These are phyloP conservation scores for Tetranychus urticae DNA, from an alignment of 1,140 invertebrate species.

Conservation along the genomic window DNA sequence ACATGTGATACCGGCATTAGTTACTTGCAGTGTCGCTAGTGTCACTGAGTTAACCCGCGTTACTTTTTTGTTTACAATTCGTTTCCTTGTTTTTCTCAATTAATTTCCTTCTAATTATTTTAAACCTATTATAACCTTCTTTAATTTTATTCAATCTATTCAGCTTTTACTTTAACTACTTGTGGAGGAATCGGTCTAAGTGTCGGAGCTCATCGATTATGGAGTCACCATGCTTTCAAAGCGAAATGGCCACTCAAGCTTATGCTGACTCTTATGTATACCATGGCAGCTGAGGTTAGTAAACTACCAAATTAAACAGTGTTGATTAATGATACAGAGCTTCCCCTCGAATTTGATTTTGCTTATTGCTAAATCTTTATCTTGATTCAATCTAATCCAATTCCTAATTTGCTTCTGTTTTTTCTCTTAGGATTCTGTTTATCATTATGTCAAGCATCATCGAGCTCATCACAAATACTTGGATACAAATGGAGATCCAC, in stretches of 20 bases:
- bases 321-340: too few relatives aligned
- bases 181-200: conserved; percentile 23
- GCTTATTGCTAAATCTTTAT: background rate
- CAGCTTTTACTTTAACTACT: background rate
- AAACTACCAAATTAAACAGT: too few relatives aligned
- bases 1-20: too few relatives aligned
- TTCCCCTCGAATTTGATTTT: too few relatives aligned
- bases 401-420: background rate
- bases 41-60: too few relatives aligned
- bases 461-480: conserved; percentile 56
- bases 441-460: conserved; percentile 65
- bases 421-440: conserved; percentile 12
- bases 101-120: too few relatives aligned
- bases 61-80: background rate
- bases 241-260: conserved; percentile 24
- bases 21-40: too few relatives aligned
- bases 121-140: too few relatives aligned
- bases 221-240: conserved; percentile 28
- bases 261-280: conserved; percentile 21
- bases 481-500: conserved; percentile 55
- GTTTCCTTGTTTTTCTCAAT: background rate
- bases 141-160: too few relatives aligned
- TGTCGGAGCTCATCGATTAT: conserved; percentile 27
- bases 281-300: background rate
- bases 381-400: background rate